Evolutionary conservation across 2,888 invertebrate species (phyloP).

Genomic region (Psylliodes chrysocephalus): DNA sequence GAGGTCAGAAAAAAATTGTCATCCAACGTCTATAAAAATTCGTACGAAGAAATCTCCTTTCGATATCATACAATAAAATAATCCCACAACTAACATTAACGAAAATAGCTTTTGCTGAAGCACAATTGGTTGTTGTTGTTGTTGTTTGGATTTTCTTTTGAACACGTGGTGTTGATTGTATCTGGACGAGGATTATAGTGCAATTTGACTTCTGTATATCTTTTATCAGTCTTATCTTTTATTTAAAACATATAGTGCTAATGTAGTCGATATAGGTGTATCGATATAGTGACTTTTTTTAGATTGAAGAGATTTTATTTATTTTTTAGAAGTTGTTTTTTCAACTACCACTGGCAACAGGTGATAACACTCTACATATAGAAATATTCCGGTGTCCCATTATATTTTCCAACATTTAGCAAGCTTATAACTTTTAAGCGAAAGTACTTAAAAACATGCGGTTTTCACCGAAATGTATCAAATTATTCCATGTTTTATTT

Average conservation of each 20-base stretch:
- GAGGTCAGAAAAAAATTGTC: not conserved
- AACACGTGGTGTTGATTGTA: constrained; percentile 6
- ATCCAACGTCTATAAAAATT: not conserved
- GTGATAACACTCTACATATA: constrained; percentile 33
- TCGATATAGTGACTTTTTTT: constrained; percentile 43
- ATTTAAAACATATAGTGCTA: constrained; percentile 27
- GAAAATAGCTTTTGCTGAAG: not conserved
- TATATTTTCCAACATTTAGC: too few relatives aligned
- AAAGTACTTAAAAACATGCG: too few relatives aligned
- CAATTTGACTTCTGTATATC: not conserved
- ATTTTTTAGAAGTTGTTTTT: constrained; percentile 9
- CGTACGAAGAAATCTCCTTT: not conserved
- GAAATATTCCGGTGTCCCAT: too few relatives aligned
- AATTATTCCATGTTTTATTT: too few relatives aligned
- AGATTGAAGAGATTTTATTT: constrained; percentile 9
- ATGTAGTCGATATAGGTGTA: constrained; percentile 53
- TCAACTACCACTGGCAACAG: constrained; percentile 41
- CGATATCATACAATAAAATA: not conserved
- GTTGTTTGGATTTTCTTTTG: not conserved
- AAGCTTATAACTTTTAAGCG: too few relatives aligned
- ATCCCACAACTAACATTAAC: not conserved
- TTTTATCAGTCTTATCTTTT: constrained; percentile 24
- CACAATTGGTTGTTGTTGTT: not conserved
- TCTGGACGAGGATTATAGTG: not conserved
- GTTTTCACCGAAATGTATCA: too few relatives aligned